Percentiles rank a stretch among this genome's conserved stretches.
Evolutionary conservation across 2,113 vertebrate genomes (phyloP).

Genomic region (Bos taurus): ARS-UCD2.0 NC_037342.1:49599501-49600000

Average conservation of each 20-base stretch:
- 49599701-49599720: background rate
- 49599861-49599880: background rate
- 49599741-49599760: background rate
- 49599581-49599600: background rate
- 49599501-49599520: background rate
- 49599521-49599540: background rate
- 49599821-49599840: background rate
- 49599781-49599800: background rate
- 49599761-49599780: background rate
- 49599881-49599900: background rate
- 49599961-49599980: background rate
- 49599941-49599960: background rate
- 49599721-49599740: background rate
- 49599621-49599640: background rate
- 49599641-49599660: background rate
- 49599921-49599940: background rate
- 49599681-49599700: background rate
- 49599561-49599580: background rate
- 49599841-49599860: fast-evolving
- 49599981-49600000: background rate
- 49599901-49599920: background rate
- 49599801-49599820: background rate
- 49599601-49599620: background rate
- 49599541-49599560: background rate
- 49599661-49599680: background rate